Conservation (phyloP, 1,140 invertebrate genomes). For the Drosophila hydei region DNA sequence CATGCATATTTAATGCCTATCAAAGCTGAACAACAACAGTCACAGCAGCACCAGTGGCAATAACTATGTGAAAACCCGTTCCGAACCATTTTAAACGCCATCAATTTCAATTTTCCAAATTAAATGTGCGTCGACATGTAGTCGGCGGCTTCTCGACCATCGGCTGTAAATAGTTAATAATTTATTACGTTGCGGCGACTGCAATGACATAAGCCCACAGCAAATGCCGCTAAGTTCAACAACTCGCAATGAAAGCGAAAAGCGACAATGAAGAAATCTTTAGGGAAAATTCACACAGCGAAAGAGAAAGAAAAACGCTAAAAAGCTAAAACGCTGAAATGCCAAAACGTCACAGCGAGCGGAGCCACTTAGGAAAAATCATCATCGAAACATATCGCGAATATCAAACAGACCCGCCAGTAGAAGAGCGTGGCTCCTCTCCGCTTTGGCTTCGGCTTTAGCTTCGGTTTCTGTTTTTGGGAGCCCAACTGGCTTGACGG, state of each 20-base stretch:
- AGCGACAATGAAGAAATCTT: conserved; percentile 29
- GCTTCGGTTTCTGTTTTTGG: background rate
- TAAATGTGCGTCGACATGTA: conserved; percentile 47
- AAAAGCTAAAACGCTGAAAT: conserved; percentile 37
- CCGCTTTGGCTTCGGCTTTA: background rate
- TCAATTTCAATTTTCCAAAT: conserved; percentile 76
- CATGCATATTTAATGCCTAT: conserved; percentile 73
- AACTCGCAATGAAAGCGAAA: conserved; percentile 48
- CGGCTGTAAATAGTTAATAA: conserved; percentile 58
- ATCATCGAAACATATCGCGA: conserved; percentile 62
- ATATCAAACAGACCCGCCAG: conserved; percentile 62
- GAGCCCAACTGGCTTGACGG: conserved; percentile 58
- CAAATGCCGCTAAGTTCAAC: conserved; percentile 61
- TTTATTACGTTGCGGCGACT: conserved; percentile 65
- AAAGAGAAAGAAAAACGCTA: conserved; percentile 59
- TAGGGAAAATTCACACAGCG: conserved; percentile 59
- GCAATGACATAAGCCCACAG: conserved; percentile 74
- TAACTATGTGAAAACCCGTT: conserved; percentile 72
- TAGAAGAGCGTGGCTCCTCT: conserved; percentile 27
- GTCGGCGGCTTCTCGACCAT: conserved; percentile 13
- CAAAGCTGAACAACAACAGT: conserved; percentile 47
- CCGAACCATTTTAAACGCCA: conserved; percentile 72
- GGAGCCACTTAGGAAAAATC: conserved; percentile 65
- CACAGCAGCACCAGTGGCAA: conserved; percentile 2
- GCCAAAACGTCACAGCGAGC: conserved; percentile 51